phyloP scores from a whole-genome alignment of 1,140 invertebrate genomes.

The Diuraphis noxia region DNA sequence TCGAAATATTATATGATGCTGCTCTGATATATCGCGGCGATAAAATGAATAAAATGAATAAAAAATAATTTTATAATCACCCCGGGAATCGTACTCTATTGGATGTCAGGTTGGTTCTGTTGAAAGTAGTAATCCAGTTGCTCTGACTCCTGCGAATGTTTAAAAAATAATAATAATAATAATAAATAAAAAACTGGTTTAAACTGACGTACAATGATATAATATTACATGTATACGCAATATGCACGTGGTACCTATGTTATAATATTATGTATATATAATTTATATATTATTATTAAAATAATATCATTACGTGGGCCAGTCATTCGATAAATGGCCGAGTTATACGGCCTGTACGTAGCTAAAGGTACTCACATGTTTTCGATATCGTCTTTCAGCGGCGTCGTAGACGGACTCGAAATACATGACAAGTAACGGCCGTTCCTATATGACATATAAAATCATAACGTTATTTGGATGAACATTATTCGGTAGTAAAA shows the following conservation, averaged over 20 bases:
- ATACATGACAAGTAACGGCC: constrained; percentile 35
- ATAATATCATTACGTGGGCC: not conserved
- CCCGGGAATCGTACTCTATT: not conserved
- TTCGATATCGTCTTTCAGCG: constrained; percentile 46
- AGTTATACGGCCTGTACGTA: not conserved
- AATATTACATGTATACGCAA: not conserved
- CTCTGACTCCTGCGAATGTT: constrained; percentile 42
- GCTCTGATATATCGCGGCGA: not conserved
- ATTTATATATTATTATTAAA: not conserved
- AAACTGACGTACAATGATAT: not conserved
- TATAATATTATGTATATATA: not conserved
- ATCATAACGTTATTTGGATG: not conserved
- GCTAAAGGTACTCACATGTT: constrained; percentile 31
- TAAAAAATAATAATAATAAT: not conserved
- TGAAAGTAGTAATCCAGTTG: constrained; percentile 48
- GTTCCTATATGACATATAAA: not conserved
- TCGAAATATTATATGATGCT: not conserved
- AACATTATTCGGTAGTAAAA: not conserved
- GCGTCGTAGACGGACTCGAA: constrained; percentile 21
- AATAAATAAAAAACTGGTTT: constrained; percentile 15
- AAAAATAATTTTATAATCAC: constrained; percentile 33
- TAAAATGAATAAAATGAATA: not conserved
- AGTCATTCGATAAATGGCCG: not conserved
- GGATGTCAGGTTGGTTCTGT: constrained; percentile 7
- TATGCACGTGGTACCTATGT: not conserved